Evolutionary conservation across 2,888 invertebrate genomes (phyloP), one percentile per base, ranked within the genome.

Genomic region (Bedellia somnulentella): DNA sequence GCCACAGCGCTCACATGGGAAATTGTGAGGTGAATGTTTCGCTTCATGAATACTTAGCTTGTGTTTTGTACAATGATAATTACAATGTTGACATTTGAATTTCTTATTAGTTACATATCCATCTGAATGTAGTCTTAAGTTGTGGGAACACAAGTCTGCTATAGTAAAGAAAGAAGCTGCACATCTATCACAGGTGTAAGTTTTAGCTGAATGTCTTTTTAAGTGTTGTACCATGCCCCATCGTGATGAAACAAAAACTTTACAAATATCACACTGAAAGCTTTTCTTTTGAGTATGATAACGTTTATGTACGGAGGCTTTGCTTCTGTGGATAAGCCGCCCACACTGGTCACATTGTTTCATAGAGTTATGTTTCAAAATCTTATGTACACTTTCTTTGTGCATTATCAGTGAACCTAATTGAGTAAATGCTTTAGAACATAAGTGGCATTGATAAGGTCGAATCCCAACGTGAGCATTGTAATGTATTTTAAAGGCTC

Each of bases 311-410:
- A 48, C 45, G 18, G 63, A 60, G 0, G 55, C 45, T 33, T 39
- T 46, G 5, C 35, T 38, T 1, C 66, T 51, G 0, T 44, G 48
- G 0, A 68, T 32, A 24, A 42, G 36, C 42, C 64, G 66, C 0
- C 71, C 71, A 26, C 71, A 71, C 12, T 46, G 48, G 4, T 62
- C 54, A 33, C 71, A 71, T 2, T n/a, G n/a, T n/a, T 61, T 61
- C 3, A 50, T 43, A 40, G n/a, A n/a, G n/a, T n/a, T n/a, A n/a
- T n/a, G n/a, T n/a, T 38, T 38, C 21, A 47, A 56, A 1, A 49
- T 40, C 9, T 58, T 49, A 30, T 71, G 71, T 0, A 37, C 36
- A 0, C 34, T 17, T 38, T 70, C 68, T 32, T 50, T 49, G 31
- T 71, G 71, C 1, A 42, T 36, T 18, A 54, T 46, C 1, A 70